Percentiles rank a stretch among this genome's conserved stretches.
phyloP scores from a whole-genome alignment of 2,888 invertebrate species.

The Dastarcus helophoroides region DNA sequence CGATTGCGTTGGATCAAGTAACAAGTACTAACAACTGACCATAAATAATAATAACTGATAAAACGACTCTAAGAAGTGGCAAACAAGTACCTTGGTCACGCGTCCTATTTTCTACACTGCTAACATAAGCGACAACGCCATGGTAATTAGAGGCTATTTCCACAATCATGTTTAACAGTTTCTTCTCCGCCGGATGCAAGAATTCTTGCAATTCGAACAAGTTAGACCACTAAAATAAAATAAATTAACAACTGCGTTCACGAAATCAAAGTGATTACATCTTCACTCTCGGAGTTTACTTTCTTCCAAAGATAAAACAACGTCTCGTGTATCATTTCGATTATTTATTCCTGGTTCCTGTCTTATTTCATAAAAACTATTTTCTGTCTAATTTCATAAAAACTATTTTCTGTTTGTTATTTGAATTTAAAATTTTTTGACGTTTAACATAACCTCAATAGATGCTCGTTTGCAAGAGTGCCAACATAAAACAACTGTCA shows the following conservation, averaged over 20 bases:
- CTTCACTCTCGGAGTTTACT: conserved; percentile 22
- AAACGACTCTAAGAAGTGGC: no score
- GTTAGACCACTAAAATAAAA: conserved; percentile 24
- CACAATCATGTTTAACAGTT: conserved; percentile 44
- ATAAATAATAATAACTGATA: no score
- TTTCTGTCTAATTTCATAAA: neutral
- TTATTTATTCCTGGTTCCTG: no score
- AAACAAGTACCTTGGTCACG: no score
- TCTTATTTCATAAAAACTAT: neutral
- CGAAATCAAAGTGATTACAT: conserved; percentile 4
- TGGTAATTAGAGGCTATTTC: conserved; percentile 52
- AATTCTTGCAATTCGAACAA: conserved; percentile 38
- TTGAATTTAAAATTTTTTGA: conserved; percentile 1
- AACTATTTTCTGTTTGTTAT: neutral
- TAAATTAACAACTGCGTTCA: conserved; percentile 20
- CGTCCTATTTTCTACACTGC: conserved; percentile 14
- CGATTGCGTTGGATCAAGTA: no score
- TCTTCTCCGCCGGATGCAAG: conserved; percentile 56
- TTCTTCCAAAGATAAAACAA: conserved; percentile 54
- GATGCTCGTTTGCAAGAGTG: neutral
- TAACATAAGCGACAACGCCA: no score
- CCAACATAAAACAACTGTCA: no score
- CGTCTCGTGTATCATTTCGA: conserved; percentile 62
- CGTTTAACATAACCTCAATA: neutral
- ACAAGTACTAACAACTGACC: no score